Base-by-base conservation (phyloP, 2,797 vertebrate species). In the Clarias pachynema region DNA sequence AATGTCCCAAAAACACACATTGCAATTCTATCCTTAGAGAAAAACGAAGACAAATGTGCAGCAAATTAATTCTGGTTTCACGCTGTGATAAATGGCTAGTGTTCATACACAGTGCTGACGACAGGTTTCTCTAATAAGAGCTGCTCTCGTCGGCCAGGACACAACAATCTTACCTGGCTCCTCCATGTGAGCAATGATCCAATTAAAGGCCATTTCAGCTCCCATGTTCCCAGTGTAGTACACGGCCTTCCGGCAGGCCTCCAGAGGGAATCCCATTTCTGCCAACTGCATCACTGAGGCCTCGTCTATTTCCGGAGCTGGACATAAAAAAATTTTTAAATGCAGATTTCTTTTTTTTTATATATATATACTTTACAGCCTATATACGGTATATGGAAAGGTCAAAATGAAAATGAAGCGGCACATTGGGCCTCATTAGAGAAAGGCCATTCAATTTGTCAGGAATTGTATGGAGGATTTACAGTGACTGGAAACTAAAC, bases 131-230 rank as follows among this genome's bases (percentile, higher is more conserved):
- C 57, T 20, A 85, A 66, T 40, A 79, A 34, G 31, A 22, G 44
- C 65, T 77, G 70, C 77, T 69, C 59, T 80, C 66, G 44, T 83
- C 69, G 26, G 29, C 40, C 69, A 75, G 69, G 80, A 70, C 53
- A 34, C 56, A 85, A 29, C 70, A 34, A 53, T 75, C 96, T 93
- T 92, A 99, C 98, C 98, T 73, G 98, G 97, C 86, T 99, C 98
- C 90, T 99, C 98, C 98, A 99, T 99, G 92, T 99, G 98, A 37
- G 97, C 96, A 91, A 99, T 97, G 92, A 99, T 97, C 98, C 98
- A 99, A 95, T 99, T 99, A 94, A 99, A 99, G 90, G 98, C 98
- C 85, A 98, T 96, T 93, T 99, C 98, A 0, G 98, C 96, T 31
- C 98, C 98, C 96, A 99, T 95, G 91, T 98, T 99, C 88, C 98